Base-by-base conservation (phyloP, 53 echinoderm and acorn worm genomes). In the Stichopus horrens region DNA sequence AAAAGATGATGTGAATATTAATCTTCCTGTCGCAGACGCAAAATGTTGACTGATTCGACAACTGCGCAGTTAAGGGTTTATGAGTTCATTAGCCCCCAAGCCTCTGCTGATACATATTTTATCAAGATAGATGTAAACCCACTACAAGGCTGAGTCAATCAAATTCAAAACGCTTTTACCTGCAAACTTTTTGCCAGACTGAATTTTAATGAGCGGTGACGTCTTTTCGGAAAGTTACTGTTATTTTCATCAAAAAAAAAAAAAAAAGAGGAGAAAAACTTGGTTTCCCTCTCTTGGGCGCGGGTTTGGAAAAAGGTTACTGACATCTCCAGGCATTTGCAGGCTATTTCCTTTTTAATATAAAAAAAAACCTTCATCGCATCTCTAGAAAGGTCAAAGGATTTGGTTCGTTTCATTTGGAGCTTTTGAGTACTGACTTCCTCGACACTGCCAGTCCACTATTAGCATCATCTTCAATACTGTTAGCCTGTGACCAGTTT, bases 81-180 rank as follows among this genome's bases (percentile, higher is more conserved):
- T 71, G 71, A 71, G 71, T 71, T 71, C 71, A 71, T 16, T 71
- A 71, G 71, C 71, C 71, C 37, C n/a, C 71, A 14, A 71, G 71
- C 71, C 19, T 71, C 71, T 71, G 71, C n/a, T 16, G 18, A 71
- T 71, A 18, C 14, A 71, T 71, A 71, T 71, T 71, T 71, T 13
- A 71, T 71, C 1, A 18, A 18, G 71, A 71, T 71, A 71, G 8
- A 8, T 59, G 59, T 59, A 9, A 59, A 59, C 59, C 59, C 11
- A 59, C 2, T 11, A 59, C 59, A 59, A 59, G 59, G 6, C 71
- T 71, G 6, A 71, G 63, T 63, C 63, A 63, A 13, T 71, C 21
- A 71, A 71, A 71, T 71, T 71, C 71, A 71, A 71, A 10, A 18
- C 4, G 71, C 71, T 71, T 37, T 2, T 18, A 71, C 14, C 71